Base-by-base conservation (phyloP, 1,140 invertebrate species). In the Mya arenaria region DNA sequence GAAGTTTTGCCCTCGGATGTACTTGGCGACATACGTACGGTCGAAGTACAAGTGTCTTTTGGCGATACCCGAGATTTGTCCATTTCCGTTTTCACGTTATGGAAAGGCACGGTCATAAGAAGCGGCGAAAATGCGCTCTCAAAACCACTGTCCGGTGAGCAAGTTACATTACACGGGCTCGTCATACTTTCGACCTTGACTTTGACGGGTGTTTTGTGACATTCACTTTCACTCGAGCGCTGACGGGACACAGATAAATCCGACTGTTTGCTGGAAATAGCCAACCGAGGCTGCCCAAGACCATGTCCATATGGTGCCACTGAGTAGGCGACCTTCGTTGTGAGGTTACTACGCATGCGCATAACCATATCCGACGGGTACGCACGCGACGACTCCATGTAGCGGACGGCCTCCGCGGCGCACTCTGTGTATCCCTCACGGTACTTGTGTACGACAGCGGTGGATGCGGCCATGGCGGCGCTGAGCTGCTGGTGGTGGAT, bases 361-460 rank as follows among this genome's bases (percentile, higher is more conserved):
- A 60, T 17, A 13, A 71, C 56, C 66, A 71, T 80, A 28, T 80
- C 77, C 37, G 41, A 39, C 30, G 77, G 77, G 52, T 80, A 80
- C 25, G 66, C 96, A 58, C 96, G 96, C 89, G 96, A 95, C 62
- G 96, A 95, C 23, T 96, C 95, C 88, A 99, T 93, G 90, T 96
- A 98, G 72, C 96, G 95, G 60, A 95, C 94, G 8, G 98, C 97
- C 93, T 98, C 97, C 15, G 95, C 94, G 25, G 97, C 96, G 89
- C 97, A 98, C 89, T 98, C 97, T 77, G 95, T 95, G 92, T 97
- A 98, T 0, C 97, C 97, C 2, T 96, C 96, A 69, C 96, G 95
- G 93, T 97, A 98, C 91, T 97, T 97, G 92, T 96, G 96, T 0
- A 97, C 91, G 0, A 96, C 95, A 32, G 94, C 95, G 0, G 97